Evolutionary conservation across 1,140 invertebrate genomes (phyloP), one percentile per base, ranked within the genome.

Genomic region (Leptinotarsa lineolata): DNA sequence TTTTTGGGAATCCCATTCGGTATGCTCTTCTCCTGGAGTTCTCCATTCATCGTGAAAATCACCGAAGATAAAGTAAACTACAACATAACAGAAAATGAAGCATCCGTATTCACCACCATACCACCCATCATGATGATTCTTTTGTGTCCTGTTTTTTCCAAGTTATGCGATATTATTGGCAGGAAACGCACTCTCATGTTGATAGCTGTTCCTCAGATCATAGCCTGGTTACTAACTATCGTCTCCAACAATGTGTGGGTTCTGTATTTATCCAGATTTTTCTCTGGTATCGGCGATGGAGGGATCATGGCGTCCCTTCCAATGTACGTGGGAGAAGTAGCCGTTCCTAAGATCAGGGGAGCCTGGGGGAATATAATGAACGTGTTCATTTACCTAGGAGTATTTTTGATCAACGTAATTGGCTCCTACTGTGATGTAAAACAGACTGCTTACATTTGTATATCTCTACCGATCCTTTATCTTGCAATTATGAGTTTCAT

Each of bases 271-370:
- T 74, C 74, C 3, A 73, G 80, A 69, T 72, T 79, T 64, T 68
- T 78, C n/a, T 54, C 70, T 39, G 83, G 83, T 20, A 63, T 83
- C 3, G 80, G 70, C 8, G 80, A 83, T 65, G 80, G 76, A 11
- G 75, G 77, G 44, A 66, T 79, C 39, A 82, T 80, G 61, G 68
- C 77, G 6, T 70, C 77, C 3, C 65, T 82, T n/a, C 89, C 90
- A 0, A 87, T 91, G 80, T 91, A 89, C 78, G 83, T 92, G 24
- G 87, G 89, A 72, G 90, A 91, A 85, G 86, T 93, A 54, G 85
- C 91, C 39, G 87, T 90, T 69, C 83, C 89, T 75, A 87, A 89
- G 72, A 88, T 93, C 1, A 84, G 92, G n/a, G 92, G 93, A 77
- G 73, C 70, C 12, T 82, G 80, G 78, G 82, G 82, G 63, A 81